A percentile compares a stretch with the other conserved stretches of the same genome.
Conservation (phyloP, 2,888 invertebrate species). For the Drosophila emarginata region DNA sequence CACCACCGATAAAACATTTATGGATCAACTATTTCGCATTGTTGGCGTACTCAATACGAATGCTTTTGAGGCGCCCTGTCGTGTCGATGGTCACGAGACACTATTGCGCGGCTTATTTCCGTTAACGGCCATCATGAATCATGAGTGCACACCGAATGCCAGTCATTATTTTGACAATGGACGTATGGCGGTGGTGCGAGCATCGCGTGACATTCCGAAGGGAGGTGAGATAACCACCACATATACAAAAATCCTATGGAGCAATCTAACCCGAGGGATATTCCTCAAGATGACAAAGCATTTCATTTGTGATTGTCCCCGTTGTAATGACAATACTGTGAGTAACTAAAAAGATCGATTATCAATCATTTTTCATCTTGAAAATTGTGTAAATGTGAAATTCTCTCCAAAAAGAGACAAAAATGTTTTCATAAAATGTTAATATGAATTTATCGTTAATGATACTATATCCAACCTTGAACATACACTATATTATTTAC, state of each 20-base stretch:
- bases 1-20: slow-evolving; percentile 75
- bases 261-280: slow-evolving; percentile 86
- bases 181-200: slow-evolving; percentile 85
- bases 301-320: slow-evolving; percentile 87
- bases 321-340: slow-evolving; percentile 88
- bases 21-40: slow-evolving; percentile 78
- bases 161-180: slow-evolving; percentile 87
- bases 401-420: too few species aligned
- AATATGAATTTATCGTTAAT: not conserved
- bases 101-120: slow-evolving; percentile 87
- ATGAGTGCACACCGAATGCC: slow-evolving; percentile 89
- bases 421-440: too few species aligned
- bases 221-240: slow-evolving; percentile 88
- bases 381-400: not conserved
- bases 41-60: slow-evolving; percentile 82
- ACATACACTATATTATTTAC: not conserved
- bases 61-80: slow-evolving; percentile 81
- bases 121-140: slow-evolving; percentile 88
- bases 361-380: not conserved
- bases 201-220: slow-evolving; percentile 85
- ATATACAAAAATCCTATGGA: slow-evolving; percentile 88
- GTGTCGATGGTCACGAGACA: slow-evolving; percentile 75
- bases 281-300: slow-evolving; percentile 87
- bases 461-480: not conserved
- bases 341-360: slow-evolving; percentile 69